Conservation (phyloP, 1,140 invertebrate species). For the Polyergus mexicanus region DNA sequence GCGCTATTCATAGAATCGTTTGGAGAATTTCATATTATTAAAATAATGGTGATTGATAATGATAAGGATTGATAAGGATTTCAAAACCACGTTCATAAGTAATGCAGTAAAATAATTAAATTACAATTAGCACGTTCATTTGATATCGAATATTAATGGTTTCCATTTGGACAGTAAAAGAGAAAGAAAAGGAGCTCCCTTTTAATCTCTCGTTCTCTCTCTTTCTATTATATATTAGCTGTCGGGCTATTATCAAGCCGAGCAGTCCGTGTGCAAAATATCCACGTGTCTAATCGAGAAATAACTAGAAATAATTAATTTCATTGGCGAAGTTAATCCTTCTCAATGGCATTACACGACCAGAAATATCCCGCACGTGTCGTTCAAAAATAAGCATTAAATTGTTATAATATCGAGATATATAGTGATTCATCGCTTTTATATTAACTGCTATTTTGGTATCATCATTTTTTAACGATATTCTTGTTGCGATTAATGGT, state of each 20-base stretch:
- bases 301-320: slow-evolving; percentile 58
- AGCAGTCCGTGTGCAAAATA: slow-evolving; percentile 19
- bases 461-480: not conserved
- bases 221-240: slow-evolving; percentile 13
- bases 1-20: slow-evolving; percentile 1
- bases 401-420: slow-evolving; percentile 7
- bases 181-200: not conserved
- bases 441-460: not conserved
- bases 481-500: not conserved
- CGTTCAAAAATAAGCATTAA: slow-evolving; percentile 20
- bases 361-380: slow-evolving; percentile 3
- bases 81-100: slow-evolving; percentile 45
- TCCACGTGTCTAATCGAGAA: slow-evolving; percentile 48
- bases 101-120: slow-evolving; percentile 54
- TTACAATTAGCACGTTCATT: slow-evolving; percentile 53
- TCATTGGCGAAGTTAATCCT: slow-evolving; percentile 32
- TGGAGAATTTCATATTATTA: slow-evolving; percentile 18
- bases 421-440: slow-evolving; percentile 2
- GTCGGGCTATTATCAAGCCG: slow-evolving; percentile 30
- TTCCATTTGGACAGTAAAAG: not conserved
- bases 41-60: slow-evolving; percentile 49
- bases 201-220: not conserved
- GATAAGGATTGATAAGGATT: slow-evolving; percentile 55
- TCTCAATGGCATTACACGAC: slow-evolving; percentile 18
- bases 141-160: slow-evolving; percentile 40